A percentile compares a stretch with the other conserved stretches of the same genome.
These are phyloP conservation scores for Unio delphinus DNA, from an alignment of 2,888 invertebrate genomes.

Conservation along the genomic window DNA sequence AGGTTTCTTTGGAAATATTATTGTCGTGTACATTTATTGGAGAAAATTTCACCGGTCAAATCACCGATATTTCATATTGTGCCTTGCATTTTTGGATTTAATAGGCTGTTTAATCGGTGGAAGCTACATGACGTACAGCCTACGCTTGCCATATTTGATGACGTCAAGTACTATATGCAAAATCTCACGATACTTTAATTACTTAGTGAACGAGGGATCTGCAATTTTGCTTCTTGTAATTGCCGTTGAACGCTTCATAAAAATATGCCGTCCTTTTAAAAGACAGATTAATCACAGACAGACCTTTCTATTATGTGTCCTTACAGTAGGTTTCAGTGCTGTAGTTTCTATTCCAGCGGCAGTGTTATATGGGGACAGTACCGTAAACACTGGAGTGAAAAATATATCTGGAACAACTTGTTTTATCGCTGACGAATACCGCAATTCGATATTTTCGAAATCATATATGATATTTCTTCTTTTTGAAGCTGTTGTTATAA, in stretches of 20 bases:
- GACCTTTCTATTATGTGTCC: constrained; percentile 18
- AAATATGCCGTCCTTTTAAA: constrained; percentile 40
- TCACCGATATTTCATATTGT: constrained; percentile 39
- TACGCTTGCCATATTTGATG: constrained; percentile 40
- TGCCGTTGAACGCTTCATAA: constrained; percentile 34
- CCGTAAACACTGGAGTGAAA: constrained; percentile 19
- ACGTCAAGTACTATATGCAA: constrained; percentile 32
- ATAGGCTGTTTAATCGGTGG: constrained; percentile 30
- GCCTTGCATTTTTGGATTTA: constrained; percentile 37
- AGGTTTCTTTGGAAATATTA: constrained; percentile 30
- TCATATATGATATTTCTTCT: constrained; percentile 12
- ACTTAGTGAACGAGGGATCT: constrained; percentile 37
- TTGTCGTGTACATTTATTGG: constrained; percentile 36
- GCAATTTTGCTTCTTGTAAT: constrained; percentile 38
- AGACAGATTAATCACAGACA: constrained; percentile 26
- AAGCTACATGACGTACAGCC: constrained; percentile 38
- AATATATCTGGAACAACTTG: constrained; percentile 30
- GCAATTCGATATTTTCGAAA: constrained; percentile 11
- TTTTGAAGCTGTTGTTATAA: constrained; percentile 19
- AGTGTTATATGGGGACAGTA: constrained; percentile 16
- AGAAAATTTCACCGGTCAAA: constrained; percentile 25
- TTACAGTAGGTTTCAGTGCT: constrained; percentile 19
- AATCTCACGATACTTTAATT: constrained; percentile 23
- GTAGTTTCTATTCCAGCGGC: constrained; percentile 20
- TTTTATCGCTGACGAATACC: constrained; percentile 14